Conservation (phyloP, 2,888 invertebrate species). For the Caenorhabditis zanzibari region DNA sequence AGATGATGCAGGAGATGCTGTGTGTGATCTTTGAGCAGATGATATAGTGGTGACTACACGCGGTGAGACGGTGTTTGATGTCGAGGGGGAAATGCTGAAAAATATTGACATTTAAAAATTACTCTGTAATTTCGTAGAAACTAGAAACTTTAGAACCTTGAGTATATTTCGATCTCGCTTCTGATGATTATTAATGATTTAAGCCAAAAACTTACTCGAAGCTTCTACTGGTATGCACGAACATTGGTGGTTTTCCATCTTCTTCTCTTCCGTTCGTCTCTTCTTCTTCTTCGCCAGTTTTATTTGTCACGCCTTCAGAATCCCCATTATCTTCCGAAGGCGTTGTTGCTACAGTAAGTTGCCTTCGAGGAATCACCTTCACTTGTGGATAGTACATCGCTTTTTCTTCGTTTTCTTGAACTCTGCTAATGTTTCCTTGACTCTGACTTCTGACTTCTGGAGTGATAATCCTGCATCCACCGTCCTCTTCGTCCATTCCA, state of each 20-base stretch:
- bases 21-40: slow-evolving; percentile 33
- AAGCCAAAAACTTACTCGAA: slow-evolving; percentile 33
- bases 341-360: too few species aligned
- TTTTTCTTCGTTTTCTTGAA: not conserved
- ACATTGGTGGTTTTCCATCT: slow-evolving; percentile 25
- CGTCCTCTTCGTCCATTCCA: slow-evolving; percentile 48
- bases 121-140: too few species aligned
- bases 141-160: too few species aligned
- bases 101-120: not conserved
- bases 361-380: not conserved
- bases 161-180: too few species aligned
- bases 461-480: slow-evolving; percentile 22
- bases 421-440: not conserved
- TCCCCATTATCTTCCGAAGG: too few species aligned
- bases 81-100: slow-evolving; percentile 28
- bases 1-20: slow-evolving; percentile 58
- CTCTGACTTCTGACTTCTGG: not conserved
- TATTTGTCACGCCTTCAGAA: not conserved
- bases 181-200: too few species aligned
- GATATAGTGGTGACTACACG: slow-evolving; percentile 10
- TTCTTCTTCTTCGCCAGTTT: not conserved
- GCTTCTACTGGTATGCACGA: slow-evolving; percentile 39
- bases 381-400: slow-evolving; percentile 20
- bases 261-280: not conserved
- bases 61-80: slow-evolving; percentile 40